Conservation (phyloP, 2,888 invertebrate genomes). For the Sphinx pinastri region DNA sequence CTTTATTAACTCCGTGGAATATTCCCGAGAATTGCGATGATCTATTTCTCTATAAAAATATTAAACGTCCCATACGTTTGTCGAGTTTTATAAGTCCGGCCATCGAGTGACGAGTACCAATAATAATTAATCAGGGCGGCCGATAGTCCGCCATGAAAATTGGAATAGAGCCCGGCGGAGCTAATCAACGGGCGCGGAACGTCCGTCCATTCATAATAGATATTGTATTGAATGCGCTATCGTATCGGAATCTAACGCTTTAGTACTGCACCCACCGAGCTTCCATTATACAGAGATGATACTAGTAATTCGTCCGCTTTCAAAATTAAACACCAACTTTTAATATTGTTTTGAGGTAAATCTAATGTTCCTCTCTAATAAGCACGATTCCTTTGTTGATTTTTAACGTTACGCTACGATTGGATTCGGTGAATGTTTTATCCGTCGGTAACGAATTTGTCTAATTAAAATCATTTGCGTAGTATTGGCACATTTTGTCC, state of each 20-base stretch:
- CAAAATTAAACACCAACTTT: background rate
- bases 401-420: slow-evolving; percentile 10
- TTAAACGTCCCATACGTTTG: background rate
- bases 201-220: slow-evolving; percentile 68
- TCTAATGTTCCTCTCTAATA: slow-evolving; percentile 1
- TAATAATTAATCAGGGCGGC: slow-evolving; percentile 72
- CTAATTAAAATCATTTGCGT: slow-evolving; percentile 7
- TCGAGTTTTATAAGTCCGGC: slow-evolving; percentile 1
- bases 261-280: slow-evolving; percentile 49
- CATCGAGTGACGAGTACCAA: slow-evolving; percentile 40
- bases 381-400: slow-evolving; percentile 4
- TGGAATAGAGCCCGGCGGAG: slow-evolving; percentile 66
- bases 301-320: slow-evolving; percentile 22
- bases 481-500: background rate
- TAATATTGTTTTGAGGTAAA: background rate
- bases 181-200: slow-evolving; percentile 69
- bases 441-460: slow-evolving; percentile 8
- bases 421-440: slow-evolving; percentile 17
- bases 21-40: background rate
- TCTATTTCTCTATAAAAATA: background rate
- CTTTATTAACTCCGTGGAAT: no score
- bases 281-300: slow-evolving; percentile 32
- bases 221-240: slow-evolving; percentile 70
- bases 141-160: slow-evolving; percentile 69
- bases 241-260: slow-evolving; percentile 67